Evolutionary conservation across 2,113 vertebrate species (phyloP).

Genomic region (Melanotaenia duboulayi): DNA sequence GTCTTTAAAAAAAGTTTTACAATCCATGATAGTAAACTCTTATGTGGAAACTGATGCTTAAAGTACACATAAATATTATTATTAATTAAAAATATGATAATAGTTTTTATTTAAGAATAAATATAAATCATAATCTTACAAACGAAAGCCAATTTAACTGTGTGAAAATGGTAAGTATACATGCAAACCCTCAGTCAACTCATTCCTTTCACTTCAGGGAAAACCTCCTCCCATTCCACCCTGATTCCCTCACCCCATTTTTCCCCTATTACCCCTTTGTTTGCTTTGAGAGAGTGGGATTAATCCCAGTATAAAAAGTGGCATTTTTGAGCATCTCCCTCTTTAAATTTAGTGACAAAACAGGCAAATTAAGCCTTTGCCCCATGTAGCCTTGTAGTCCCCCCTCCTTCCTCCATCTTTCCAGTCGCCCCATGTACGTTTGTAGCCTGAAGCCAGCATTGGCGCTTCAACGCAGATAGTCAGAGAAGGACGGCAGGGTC

Average conservation of each 20-base stretch:
- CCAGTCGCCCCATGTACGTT: conserved; percentile 43
- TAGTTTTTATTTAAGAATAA: neutral
- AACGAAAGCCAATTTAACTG: conserved; percentile 11
- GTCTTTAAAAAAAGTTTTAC: no score
- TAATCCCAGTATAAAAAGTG: conserved; percentile 73
- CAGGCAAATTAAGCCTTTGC: conserved; percentile 76
- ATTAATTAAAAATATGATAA: neutral
- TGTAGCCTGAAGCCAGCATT: conserved; percentile 75
- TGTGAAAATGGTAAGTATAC: conserved; percentile 19
- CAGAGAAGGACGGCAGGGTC: conserved; percentile 65
- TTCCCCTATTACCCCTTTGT: conserved; percentile 67
- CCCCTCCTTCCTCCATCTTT: conserved; percentile 11
- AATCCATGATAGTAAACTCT: no score
- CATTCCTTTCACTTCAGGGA: conserved; percentile 37
- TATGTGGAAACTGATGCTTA: neutral
- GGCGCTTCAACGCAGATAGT: conserved; percentile 65
- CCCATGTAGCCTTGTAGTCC: conserved; percentile 48
- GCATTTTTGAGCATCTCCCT: conserved; percentile 60
- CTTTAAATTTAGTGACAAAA: conserved; percentile 72
- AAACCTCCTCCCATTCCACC: conserved; percentile 26
- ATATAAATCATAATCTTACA: neutral
- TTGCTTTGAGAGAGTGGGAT: conserved; percentile 71
- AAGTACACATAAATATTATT: neutral
- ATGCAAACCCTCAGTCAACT: conserved; percentile 35
- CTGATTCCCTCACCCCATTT: conserved; percentile 35